Evolutionary conservation across 2,888 invertebrate species (phyloP), one percentile per base, ranked within the genome.

Genomic region (Xiphydria camelus): DNA sequence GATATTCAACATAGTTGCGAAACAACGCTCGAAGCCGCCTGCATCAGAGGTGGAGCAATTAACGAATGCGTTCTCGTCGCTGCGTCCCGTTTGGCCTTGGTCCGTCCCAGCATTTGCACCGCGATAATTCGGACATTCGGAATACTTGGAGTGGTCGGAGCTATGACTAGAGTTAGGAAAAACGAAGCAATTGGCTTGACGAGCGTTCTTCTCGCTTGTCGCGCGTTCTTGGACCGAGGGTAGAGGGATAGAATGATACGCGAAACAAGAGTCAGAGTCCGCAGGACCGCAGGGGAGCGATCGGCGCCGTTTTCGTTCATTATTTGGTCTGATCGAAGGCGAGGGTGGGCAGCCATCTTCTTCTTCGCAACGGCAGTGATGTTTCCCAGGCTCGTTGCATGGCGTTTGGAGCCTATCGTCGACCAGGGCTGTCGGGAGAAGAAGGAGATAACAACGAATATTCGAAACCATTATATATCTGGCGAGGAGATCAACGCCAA

Each of bases 341-440:
- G 70, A 69, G 4, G 69, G 67, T 5, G 68, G 73, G 29, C 68
- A 62, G 6, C 82, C 83, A 2, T 86, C 84, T 59, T 88, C 88
- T 22, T 87, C 86, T 58, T 86, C 84, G 64, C 87, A 87, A 42
- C 81, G 84, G 73, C 89, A 90, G 54, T 85, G 85, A 69, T 89
- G 89, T 68, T 88, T 89, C 0, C 88, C 89, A 46, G 82, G 87
- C 56, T 86, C 82, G 56, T 84, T 85, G 74, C 89, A 89, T 0
- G 82, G 78, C 0, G 84, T 84, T 56, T 84, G 82, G 82, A 88
- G 84, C 53, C 88, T 77, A 61, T 89, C 88, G 63, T 88, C 88
- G 9, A 88, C 76, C 31, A 85, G 52, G 41, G 64, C 65, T 67
- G 49, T 37, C 22, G 26, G 44, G 46, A 10, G 2, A n/a, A 6